Evolutionary conservation across 2,797 vertebrate genomes (phyloP).

Genomic region (Semaprochilodus insignis): DNA sequence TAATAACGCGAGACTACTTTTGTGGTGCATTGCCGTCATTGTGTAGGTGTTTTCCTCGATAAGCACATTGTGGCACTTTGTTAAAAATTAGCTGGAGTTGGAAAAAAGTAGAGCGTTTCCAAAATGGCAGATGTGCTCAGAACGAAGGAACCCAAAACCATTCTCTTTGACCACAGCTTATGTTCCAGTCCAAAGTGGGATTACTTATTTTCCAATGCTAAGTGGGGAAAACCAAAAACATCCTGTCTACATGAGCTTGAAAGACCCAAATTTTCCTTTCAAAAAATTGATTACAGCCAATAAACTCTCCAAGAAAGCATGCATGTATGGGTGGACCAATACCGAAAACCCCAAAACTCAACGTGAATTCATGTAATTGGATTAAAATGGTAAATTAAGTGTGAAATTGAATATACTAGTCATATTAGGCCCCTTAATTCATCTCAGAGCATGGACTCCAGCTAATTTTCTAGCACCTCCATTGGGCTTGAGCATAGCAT

Average conservation of each 20-base stretch:
- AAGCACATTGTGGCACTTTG: not conserved
- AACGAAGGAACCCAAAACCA: not conserved
- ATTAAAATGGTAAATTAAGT: not conserved
- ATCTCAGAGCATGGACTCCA: not conserved
- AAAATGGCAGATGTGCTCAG: not conserved
- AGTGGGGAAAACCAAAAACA: not conserved
- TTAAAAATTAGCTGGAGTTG: no score
- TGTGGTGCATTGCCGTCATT: no score
- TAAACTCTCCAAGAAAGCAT: not conserved
- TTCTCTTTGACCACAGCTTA: not conserved
- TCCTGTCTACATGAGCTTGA: not conserved
- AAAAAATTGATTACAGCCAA: not conserved
- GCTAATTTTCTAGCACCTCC: not conserved
- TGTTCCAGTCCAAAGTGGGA: not conserved
- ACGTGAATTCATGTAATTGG: not conserved
- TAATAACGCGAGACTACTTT: no score
- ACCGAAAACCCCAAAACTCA: not conserved
- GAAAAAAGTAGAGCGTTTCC: not conserved
- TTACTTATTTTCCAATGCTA: not conserved
- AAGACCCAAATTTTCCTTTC: not conserved
- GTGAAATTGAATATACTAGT: no score
- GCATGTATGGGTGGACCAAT: not conserved
- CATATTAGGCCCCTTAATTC: no score
- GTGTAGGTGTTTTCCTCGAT: not conserved
- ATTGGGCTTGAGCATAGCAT: not conserved